Conservation (phyloP, 2,113 vertebrate species). For the Heliornis fulica region DNA sequence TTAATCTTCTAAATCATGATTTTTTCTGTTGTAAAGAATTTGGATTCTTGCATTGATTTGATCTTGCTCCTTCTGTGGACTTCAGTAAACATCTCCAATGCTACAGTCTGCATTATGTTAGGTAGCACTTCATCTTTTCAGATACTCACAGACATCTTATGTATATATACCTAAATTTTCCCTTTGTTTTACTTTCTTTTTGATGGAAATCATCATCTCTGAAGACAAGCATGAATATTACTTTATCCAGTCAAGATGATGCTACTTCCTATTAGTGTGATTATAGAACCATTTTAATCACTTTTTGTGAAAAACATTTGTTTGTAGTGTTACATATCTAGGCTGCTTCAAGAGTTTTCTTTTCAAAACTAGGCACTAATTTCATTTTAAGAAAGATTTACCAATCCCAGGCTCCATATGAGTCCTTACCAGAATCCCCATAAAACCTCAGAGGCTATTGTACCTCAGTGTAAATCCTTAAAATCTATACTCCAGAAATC, state of each 20-base stretch:
- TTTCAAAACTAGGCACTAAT: neutral
- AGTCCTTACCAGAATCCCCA: neutral
- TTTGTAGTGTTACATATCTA: neutral
- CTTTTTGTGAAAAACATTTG: neutral
- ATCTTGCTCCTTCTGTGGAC: neutral
- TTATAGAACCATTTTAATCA: neutral
- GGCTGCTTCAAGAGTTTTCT: neutral
- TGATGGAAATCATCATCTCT: neutral
- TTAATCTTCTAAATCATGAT: neutral
- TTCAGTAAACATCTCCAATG: neutral
- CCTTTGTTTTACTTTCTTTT: neutral
- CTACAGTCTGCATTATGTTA: neutral
- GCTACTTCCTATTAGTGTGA: neutral
- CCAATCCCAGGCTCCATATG: neutral
- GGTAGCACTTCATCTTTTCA: neutral
- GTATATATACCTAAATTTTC: neutral
- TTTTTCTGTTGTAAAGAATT: neutral
- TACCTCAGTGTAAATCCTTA: neutral
- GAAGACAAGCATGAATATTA: neutral
- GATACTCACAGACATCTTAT: neutral
- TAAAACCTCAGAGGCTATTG: neutral
- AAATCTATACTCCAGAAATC: neutral
- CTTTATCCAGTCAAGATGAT: neutral
- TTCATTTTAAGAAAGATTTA: neutral
- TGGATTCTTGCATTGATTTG: neutral